phyloP scores from a whole-genome alignment of 1,140 invertebrate species.

The Drosophila navojoa region DNA sequence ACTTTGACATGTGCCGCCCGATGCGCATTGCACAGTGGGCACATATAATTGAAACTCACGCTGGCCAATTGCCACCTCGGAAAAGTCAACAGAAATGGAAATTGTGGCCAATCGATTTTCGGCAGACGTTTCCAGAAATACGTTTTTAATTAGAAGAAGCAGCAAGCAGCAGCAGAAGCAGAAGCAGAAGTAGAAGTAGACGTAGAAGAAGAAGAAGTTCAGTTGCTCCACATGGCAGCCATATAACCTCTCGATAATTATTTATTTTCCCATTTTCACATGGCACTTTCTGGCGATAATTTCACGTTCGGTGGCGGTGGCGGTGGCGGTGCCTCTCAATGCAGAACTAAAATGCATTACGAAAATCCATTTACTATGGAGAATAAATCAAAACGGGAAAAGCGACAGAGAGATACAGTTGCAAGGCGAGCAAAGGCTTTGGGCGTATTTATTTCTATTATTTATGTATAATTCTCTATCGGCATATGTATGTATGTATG shows the following conservation, averaged over 20 bases:
- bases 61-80: slow-evolving; percentile 72
- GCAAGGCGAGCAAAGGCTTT: slow-evolving; percentile 8
- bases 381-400: slow-evolving; percentile 80
- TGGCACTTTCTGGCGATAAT: slow-evolving; percentile 60
- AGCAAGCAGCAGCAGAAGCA: slow-evolving; percentile 22
- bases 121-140: slow-evolving; percentile 44
- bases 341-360: slow-evolving; percentile 83
- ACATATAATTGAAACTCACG: slow-evolving; percentile 79
- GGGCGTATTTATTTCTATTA: slow-evolving; percentile 61
- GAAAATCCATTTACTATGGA: slow-evolving; percentile 78
- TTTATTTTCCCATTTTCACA: slow-evolving; percentile 74
- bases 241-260: slow-evolving; percentile 62
- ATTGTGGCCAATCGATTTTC: slow-evolving; percentile 80
- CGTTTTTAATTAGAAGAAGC: slow-evolving; percentile 68
- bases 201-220: slow-evolving; percentile 17
- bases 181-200: slow-evolving; percentile 69
- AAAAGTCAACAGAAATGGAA: slow-evolving; percentile 77
- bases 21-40: slow-evolving; percentile 22
- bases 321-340: slow-evolving; percentile 21
- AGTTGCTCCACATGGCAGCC: slow-evolving; percentile 11
- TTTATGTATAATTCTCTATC: slow-evolving; percentile 54
- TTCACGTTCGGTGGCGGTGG: slow-evolving; percentile 37
- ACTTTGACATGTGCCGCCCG: slow-evolving; percentile 79
- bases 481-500: slow-evolving; percentile 19
- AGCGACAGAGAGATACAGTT: slow-evolving; percentile 28